Evolutionary conservation across 2,888 invertebrate genomes (phyloP).

Genomic region (Ormyrus thymus): DNA sequence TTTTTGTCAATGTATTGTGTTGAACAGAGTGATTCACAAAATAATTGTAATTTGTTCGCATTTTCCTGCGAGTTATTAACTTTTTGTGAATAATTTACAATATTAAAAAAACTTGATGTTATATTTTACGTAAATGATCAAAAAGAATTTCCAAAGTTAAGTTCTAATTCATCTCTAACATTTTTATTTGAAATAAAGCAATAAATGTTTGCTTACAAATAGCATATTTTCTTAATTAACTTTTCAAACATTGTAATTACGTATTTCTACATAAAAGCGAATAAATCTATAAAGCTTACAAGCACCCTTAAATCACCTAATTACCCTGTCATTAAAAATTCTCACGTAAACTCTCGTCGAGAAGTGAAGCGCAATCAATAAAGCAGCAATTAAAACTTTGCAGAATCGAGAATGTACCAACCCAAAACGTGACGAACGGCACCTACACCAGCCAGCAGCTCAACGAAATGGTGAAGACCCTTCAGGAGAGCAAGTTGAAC

Average conservation of each 20-base stretch:
- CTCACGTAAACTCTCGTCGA: background rate
- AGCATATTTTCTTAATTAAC: no score
- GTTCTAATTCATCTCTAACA: no score
- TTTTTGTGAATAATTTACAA: no score
- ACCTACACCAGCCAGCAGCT: constrained; percentile 81
- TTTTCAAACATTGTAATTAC: no score
- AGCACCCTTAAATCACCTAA: background rate
- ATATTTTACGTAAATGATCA: no score
- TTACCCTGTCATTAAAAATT: background rate
- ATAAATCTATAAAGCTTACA: background rate
- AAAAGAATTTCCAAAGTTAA: no score
- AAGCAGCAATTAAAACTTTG: constrained; percentile 36
- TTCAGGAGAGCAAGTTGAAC: constrained; percentile 78
- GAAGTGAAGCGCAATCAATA: constrained; percentile 14
- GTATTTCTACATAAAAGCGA: no score
- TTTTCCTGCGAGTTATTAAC: background rate
- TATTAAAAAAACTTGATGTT: no score
- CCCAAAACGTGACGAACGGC: constrained; percentile 74
- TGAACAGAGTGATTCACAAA: background rate
- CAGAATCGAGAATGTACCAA: constrained; percentile 60
- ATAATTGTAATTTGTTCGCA: constrained; percentile 11
- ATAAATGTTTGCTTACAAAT: no score
- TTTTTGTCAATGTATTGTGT: no score
- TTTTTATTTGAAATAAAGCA: no score
- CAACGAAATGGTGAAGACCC: constrained; percentile 81